These are phyloP conservation scores for Onychostruthus taczanowskii DNA, from an alignment of 2,113 vertebrate genomes.

Conservation along the genomic window DNA sequence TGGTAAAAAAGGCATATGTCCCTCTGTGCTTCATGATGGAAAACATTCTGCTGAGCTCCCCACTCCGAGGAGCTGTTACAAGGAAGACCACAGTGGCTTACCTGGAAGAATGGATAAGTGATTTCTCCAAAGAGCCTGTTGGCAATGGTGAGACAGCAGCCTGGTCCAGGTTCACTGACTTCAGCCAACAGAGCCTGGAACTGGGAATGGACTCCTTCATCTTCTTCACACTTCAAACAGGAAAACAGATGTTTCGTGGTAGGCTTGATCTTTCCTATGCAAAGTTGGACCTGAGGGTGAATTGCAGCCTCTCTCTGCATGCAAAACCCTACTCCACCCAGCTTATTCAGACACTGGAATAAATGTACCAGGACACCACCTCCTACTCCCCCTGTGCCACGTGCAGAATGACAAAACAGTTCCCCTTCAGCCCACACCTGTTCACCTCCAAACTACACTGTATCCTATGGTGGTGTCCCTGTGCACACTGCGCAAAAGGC, in stretches of 20 bases:
- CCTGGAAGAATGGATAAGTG: constrained; percentile 25
- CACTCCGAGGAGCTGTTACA: background rate
- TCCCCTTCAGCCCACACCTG: background rate
- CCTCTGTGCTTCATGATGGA: background rate
- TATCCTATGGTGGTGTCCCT: background rate
- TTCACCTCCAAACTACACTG: accelerated
- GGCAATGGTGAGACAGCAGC: constrained; percentile 63
- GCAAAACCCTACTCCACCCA: background rate
- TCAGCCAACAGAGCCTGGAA: constrained; percentile 55
- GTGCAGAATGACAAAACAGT: background rate
- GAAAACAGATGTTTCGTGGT: background rate
- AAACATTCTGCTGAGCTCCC: background rate
- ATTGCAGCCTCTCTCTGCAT: background rate
- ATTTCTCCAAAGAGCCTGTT: constrained; percentile 68
- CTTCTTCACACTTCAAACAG: constrained; percentile 49
- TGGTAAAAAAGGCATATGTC: background rate
- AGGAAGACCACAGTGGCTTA: background rate
- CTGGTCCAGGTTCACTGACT: constrained; percentile 30
- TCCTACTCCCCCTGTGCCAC: background rate
- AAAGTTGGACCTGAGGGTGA: background rate
- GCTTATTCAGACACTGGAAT: background rate
- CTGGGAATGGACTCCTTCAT: constrained; percentile 58
- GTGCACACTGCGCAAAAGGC: background rate
- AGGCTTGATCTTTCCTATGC: background rate
- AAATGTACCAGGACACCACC: background rate